Conservation (phyloP, 2,888 invertebrate genomes). For the Drepanosiphum platanoidis region DNA sequence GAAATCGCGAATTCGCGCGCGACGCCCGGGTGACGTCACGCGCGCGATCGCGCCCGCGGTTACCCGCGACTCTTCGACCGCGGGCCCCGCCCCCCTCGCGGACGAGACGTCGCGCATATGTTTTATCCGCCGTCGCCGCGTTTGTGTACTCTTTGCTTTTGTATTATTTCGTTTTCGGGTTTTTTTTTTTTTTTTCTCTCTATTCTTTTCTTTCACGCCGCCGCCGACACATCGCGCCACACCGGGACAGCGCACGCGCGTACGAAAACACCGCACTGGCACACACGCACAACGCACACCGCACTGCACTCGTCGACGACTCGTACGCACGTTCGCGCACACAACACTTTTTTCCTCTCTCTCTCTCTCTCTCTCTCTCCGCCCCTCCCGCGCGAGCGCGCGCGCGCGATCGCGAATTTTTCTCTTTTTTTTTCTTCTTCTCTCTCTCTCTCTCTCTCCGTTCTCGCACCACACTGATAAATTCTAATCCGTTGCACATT, state of each 20-base stretch:
- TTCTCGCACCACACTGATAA: conserved; percentile 9
- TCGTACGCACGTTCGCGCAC: no score
- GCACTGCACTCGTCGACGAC: no score
- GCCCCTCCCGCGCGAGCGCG: not conserved
- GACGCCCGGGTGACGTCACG: conserved; percentile 47
- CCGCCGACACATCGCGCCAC: not conserved
- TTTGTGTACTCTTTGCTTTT: conserved; percentile 62
- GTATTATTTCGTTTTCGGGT: conserved; percentile 4
- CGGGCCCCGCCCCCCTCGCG: not conserved
- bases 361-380: no score
- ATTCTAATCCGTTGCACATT: conserved; percentile 40
- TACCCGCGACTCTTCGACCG: conserved; percentile 28
- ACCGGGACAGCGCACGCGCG: not conserved
- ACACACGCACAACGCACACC: not conserved
- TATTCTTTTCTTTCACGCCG: not conserved
- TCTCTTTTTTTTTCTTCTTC: no score
- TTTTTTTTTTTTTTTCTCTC: no score
- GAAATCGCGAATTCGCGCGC: not conserved
- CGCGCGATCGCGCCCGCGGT: not conserved
- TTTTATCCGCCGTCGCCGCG: conserved; percentile 53
- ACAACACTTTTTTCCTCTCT: no score
- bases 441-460: not conserved
- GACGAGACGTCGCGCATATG: conserved; percentile 22
- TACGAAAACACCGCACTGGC: not conserved
- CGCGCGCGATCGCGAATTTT: no score